Evolutionary conservation across 2,888 invertebrate species (phyloP).

Genomic region (Lingula anatina): DNA sequence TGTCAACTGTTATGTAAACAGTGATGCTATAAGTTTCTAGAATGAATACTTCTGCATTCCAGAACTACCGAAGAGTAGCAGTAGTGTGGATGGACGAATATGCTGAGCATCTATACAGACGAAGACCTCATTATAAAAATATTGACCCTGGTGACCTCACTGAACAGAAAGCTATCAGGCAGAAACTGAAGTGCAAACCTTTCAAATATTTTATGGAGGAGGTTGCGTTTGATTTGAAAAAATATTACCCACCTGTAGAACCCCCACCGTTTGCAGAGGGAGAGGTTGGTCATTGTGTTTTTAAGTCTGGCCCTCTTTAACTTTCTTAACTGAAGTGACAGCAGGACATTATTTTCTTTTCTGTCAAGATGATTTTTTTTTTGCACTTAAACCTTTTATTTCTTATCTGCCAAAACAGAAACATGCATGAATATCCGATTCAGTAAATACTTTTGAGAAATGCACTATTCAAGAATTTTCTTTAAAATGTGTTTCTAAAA

Average conservation of each 20-base stretch:
- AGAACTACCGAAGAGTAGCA: constrained; percentile 89
- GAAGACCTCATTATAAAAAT: constrained; percentile 64
- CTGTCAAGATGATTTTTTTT: no score
- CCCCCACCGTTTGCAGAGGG: constrained; percentile 79
- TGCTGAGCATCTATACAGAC: constrained; percentile 74
- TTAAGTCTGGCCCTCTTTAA: no score
- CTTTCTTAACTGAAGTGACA: no score
- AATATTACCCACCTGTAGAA: constrained; percentile 82
- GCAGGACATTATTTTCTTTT: no score
- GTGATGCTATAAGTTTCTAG: no score
- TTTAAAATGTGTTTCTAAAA: no score
- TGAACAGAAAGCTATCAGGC: constrained; percentile 70
- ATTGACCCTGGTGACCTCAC: constrained; percentile 79
- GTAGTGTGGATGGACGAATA: constrained; percentile 99
- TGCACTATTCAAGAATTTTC: no score
- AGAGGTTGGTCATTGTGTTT: constrained; percentile 62
- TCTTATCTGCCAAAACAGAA: no score
- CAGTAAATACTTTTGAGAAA: no score
- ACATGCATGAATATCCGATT: no score
- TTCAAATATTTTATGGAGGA: constrained; percentile 94
- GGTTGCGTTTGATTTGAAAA: constrained; percentile 82
- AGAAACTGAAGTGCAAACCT: constrained; percentile 74
- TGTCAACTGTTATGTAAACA: no score
- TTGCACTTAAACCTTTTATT: background rate
- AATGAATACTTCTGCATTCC: no score